These are phyloP conservation scores for Congeria kusceri DNA, from an alignment of 2,888 invertebrate species.

Conservation along the genomic window DNA sequence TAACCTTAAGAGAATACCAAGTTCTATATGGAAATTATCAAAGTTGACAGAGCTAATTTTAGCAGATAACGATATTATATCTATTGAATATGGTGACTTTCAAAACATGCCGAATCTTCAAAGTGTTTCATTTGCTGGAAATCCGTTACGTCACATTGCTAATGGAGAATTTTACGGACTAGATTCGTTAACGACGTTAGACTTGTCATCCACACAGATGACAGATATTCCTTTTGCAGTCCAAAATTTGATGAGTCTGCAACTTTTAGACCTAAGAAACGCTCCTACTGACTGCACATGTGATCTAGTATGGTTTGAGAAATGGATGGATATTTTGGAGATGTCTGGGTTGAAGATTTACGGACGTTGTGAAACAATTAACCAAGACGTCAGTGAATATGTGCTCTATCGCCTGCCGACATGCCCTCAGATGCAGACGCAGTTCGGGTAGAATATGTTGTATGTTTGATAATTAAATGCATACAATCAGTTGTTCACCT, in stretches of 20 bases:
- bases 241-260: conserved; percentile 21
- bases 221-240: conserved; percentile 53
- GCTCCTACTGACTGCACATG: not conserved
- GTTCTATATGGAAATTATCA: conserved; percentile 40
- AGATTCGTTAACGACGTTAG: conserved; percentile 26
- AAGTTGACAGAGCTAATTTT: conserved; percentile 47
- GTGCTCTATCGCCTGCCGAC: conserved; percentile 17
- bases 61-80: conserved; percentile 55
- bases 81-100: conserved; percentile 61
- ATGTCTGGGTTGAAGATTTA: not conserved
- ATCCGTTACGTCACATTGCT: conserved; percentile 61
- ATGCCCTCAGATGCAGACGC: conserved; percentile 15
- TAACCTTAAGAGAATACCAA: conserved; percentile 57
- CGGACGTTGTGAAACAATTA: conserved; percentile 44
- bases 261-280: too few relatives aligned
- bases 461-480: not conserved
- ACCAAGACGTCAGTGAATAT: conserved; percentile 28
- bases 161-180: conserved; percentile 42
- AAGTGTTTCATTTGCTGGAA: conserved; percentile 44
- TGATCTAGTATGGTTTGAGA: conserved; percentile 1
- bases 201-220: conserved; percentile 48
- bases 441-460: not conserved
- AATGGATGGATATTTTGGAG: not conserved
- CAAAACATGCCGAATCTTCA: conserved; percentile 35
- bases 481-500: not conserved